phyloP scores from a whole-genome alignment of 2,797 vertebrate species.

The Malacoraja senta region DNA sequence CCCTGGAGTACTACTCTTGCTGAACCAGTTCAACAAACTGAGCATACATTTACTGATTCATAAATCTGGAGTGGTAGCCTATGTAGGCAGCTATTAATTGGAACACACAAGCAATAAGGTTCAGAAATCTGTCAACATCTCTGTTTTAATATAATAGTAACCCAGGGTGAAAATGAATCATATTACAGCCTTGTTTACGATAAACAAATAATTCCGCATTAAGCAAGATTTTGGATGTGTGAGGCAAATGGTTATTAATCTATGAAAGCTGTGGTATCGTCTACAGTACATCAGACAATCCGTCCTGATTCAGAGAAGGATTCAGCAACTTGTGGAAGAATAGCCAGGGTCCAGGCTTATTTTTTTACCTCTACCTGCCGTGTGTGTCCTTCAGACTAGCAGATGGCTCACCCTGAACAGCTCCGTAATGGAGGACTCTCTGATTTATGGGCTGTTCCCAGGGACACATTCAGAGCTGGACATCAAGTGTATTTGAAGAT shows the following conservation, averaged over 20 bases:
- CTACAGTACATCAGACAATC: not conserved
- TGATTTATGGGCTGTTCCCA: no score
- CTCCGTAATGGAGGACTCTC: no score
- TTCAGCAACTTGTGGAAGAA: not conserved
- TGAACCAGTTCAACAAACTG: constrained; percentile 19
- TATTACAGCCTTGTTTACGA: constrained; percentile 39
- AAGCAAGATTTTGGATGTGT: not conserved
- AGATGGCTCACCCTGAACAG: no score
- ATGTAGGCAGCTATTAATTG: constrained; percentile 60
- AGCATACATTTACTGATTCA: constrained; percentile 41
- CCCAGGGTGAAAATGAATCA: constrained; percentile 50
- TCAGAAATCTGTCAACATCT: constrained; percentile 53
- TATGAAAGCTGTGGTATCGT: not conserved
- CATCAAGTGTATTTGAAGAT: no score
- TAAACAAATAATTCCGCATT: constrained; percentile 26
- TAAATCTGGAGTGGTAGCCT: constrained; percentile 40
- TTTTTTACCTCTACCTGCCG: no score
- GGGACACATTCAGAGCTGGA: no score
- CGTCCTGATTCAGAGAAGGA: not conserved
- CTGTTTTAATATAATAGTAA: constrained; percentile 46
- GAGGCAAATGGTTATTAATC: constrained; percentile 27
- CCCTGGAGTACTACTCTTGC: not conserved
- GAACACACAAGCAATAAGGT: constrained; percentile 54
- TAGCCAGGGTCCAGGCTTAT: no score
- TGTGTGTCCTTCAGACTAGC: no score